Base-by-base conservation (phyloP, 2,113 vertebrate species). In the Tylochromis polylepis region DNA sequence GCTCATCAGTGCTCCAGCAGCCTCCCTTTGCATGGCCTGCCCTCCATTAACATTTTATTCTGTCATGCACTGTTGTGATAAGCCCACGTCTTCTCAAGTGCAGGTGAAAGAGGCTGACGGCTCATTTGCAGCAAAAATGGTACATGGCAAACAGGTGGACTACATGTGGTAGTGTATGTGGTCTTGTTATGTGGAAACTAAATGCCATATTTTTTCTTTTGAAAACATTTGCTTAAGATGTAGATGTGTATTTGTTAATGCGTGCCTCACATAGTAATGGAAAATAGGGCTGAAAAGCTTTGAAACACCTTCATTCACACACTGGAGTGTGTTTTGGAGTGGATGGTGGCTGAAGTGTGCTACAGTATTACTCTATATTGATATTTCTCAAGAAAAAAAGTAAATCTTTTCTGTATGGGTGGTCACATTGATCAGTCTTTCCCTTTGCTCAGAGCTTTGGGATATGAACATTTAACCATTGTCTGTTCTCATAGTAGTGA, bases 21-120 rank as follows among this genome's bases (percentile, higher is more conserved):
- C 81, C 58, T 85, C 77, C 79, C 83, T 86, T 81, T 75, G 87
- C 59, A 22, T 81, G 85, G 82, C 88, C 92, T 87, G 85, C 51
- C 87, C 72, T 91, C 92, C 93, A 96, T 96, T 96, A 95, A 88
- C 92, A 92, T 94, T 91, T 94, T 57, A 92, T 88, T 87, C 85
- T 88, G 86, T 88, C 84, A 85, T 88, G 59, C 86, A 22, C 51
- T 91, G 83, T 91, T 91, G 88, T 93, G 92, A 95, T 94, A 88
- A 93, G 90, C 87, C 84, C 86, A 87, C 83, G 16, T 93, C 88
- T 90, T 67, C 86, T 81, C 65, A 78, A 83, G 87, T 89, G 82
- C 41, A 59, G 79, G 41, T 89, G 88, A 94, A 91, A 92, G 90
- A 91, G 90, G 80, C 84, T 81, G 88, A 88, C 87, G 72, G 82